Percentiles rank a stretch among this genome's conserved stretches.
These are phyloP conservation scores for Beaufortia kweichowensis DNA, from an alignment of 2,113 vertebrate species.

Conservation along the genomic window DNA sequence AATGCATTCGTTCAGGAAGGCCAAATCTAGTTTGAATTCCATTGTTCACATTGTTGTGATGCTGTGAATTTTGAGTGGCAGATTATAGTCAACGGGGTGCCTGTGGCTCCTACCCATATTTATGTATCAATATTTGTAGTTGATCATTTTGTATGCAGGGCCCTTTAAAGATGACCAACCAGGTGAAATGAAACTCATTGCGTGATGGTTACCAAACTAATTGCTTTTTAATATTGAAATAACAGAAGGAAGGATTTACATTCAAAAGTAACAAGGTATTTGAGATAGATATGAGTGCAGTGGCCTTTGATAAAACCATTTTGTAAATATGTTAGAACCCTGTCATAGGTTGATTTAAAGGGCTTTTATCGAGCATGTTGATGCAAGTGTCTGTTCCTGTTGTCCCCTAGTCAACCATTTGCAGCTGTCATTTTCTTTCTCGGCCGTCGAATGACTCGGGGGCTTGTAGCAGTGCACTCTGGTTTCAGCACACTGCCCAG, in stretches of 20 bases:
- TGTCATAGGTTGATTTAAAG: conserved; percentile 7
- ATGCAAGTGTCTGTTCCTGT: conserved; percentile 3
- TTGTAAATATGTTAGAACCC: conserved; percentile 34
- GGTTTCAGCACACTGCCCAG: conserved; percentile 25
- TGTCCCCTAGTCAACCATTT: conserved; percentile 28
- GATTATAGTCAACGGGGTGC: conserved; percentile 24
- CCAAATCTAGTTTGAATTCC: conserved; percentile 14
- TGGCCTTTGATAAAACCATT: conserved; percentile 22
- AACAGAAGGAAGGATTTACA: not conserved
- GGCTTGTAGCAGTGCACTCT: conserved; percentile 22
- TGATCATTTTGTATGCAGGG: conserved; percentile 27
- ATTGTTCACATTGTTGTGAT: conserved; percentile 16
- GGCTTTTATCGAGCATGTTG: conserved; percentile 8
- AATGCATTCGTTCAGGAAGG: conserved; percentile 9
- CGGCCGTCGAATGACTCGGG: conserved; percentile 28
- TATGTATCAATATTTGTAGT: conserved; percentile 15
- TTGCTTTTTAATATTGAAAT: not conserved
- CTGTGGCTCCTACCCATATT: not conserved
- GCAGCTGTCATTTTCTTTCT: conserved; percentile 33
- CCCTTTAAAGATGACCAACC: not conserved
- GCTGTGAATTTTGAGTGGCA: conserved; percentile 8
- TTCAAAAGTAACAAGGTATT: not conserved
- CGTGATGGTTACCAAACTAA: not conserved
- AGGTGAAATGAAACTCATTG: not conserved
- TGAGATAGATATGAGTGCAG: not conserved